Conservation (phyloP, 2,888 invertebrate species). For the Protodeltote pygarga region DNA sequence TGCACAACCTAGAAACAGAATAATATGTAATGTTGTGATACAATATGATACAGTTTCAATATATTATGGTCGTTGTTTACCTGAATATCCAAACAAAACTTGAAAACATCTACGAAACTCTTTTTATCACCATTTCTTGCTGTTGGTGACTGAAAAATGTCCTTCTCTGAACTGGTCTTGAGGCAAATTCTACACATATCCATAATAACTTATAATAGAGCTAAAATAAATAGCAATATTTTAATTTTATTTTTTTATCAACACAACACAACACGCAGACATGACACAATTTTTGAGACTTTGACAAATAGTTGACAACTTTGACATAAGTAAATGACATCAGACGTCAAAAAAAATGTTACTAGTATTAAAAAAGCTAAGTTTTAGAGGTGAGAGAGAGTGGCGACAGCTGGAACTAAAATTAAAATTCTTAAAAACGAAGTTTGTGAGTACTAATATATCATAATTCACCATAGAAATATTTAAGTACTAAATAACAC, state of each 20-base stretch:
- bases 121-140: constrained; percentile 44
- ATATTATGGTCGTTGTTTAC: constrained; percentile 52
- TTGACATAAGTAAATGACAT: no score
- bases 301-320: no score
- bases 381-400: no score
- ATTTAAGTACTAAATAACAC: no score
- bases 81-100: constrained; percentile 72
- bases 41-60: neutral
- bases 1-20: constrained; percentile 56
- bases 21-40: constrained; percentile 3
- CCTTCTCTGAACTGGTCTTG: constrained; percentile 51
- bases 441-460: no score
- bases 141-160: constrained; percentile 56
- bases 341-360: no score
- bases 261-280: neutral
- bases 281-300: no score
- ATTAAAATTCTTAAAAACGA: no score
- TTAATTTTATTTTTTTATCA: neutral
- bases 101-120: constrained; percentile 59
- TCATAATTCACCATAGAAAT: no score
- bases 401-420: no score
- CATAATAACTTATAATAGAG: constrained; percentile 36
- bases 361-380: no score
- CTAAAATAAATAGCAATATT: neutral
- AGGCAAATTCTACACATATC: constrained; percentile 70